These are phyloP conservation scores for Lepidotrigona ventralis DNA, from an alignment of 1,140 invertebrate genomes.

Conservation along the genomic window DNA sequence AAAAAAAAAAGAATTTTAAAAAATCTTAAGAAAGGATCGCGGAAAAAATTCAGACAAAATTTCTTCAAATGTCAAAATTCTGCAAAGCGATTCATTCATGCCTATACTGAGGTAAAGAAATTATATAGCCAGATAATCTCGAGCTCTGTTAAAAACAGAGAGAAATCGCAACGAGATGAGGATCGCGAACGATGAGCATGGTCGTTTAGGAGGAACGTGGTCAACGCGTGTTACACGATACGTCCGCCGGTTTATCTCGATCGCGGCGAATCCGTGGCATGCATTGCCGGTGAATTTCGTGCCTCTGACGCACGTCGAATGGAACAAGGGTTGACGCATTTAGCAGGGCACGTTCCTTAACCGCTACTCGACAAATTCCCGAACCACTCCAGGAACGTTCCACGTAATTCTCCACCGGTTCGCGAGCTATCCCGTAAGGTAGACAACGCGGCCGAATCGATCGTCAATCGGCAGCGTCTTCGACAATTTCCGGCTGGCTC, in stretches of 20 bases:
- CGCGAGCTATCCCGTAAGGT: not conserved
- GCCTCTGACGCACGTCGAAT: slow-evolving; percentile 55
- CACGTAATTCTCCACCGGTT: not conserved
- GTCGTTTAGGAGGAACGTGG: not conserved
- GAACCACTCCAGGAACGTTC: slow-evolving; percentile 48
- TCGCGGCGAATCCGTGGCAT: slow-evolving; percentile 53
- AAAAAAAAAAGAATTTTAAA: too few relatives aligned
- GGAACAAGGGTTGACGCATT: slow-evolving; percentile 42
- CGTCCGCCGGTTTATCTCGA: slow-evolving; percentile 47
- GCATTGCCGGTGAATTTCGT: slow-evolving; percentile 50
- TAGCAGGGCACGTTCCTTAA: slow-evolving; percentile 55
- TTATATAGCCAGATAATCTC: too few relatives aligned
- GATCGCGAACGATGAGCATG: not conserved
- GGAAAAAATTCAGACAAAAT: too few relatives aligned
- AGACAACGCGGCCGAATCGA: slow-evolving; percentile 18
- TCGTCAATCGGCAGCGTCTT: slow-evolving; percentile 18
- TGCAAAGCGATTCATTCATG: too few relatives aligned
- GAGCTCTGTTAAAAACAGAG: not conserved
- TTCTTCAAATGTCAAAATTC: too few relatives aligned
- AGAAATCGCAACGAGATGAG: not conserved
- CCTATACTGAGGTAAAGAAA: too few relatives aligned
- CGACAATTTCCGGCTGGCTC: slow-evolving; percentile 6
- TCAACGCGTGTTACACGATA: slow-evolving; percentile 14
- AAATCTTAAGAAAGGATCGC: too few relatives aligned
- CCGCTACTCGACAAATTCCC: slow-evolving; percentile 54